Evolutionary conservation across 2,888 invertebrate genomes (phyloP).

Genomic region (Actias luna): DNA sequence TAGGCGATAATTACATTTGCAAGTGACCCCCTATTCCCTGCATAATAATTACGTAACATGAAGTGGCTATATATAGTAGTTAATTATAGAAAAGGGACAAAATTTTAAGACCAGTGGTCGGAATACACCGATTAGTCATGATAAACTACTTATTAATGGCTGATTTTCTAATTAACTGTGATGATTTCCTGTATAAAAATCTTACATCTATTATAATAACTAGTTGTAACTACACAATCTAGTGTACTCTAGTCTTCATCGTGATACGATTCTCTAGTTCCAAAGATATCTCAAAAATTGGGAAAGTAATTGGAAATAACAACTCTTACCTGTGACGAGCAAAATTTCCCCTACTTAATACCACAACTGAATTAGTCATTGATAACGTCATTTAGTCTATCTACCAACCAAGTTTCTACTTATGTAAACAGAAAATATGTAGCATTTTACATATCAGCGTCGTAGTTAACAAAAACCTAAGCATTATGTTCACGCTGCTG

Average conservation of each 20-base stretch:
- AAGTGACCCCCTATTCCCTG: neutral
- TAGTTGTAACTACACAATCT: too few species aligned
- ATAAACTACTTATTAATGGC: neutral
- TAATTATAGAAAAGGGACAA: neutral
- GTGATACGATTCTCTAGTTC: neutral
- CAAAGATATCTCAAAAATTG: neutral
- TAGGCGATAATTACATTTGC: neutral
- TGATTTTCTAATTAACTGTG: neutral
- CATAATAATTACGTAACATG: neutral
- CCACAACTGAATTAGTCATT: neutral
- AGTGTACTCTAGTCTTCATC: neutral
- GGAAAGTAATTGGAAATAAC: neutral
- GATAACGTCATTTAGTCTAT: neutral
- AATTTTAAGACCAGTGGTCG: neutral
- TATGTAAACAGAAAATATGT: neutral
- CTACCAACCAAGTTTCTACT: neutral
- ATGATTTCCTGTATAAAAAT: neutral
- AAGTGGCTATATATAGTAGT: neutral
- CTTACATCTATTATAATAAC: neutral
- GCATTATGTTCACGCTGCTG: neutral
- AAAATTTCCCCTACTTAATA: too few species aligned
- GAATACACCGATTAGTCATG: neutral
- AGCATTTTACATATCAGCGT: neutral
- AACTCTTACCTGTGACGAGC: neutral
- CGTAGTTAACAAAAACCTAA: neutral